Evolutionary conservation across 2,888 invertebrate genomes (phyloP), one percentile per base, ranked within the genome.

Genomic region (Conomelus anceps): DNA sequence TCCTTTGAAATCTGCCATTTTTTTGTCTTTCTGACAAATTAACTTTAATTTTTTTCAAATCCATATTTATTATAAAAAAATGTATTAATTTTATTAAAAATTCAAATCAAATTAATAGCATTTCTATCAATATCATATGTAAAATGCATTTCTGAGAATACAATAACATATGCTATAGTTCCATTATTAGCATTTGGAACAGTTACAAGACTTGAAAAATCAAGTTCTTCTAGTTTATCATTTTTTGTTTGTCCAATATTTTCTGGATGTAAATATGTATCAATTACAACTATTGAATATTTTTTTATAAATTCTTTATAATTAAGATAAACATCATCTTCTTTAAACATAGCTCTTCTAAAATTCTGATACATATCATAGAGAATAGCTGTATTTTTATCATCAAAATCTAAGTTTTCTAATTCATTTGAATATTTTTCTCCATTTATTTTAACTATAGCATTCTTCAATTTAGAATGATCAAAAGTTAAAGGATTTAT

Each of bases 211-310:
- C 20, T 86, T n/a, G 23, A 4, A 22, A 86, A 86, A 22, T 86
- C 86, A 20, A 86, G 86, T 22, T 86, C 86, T n/a, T 13, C 22
- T 85, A 22, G 85, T 85, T 22, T 85, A 22, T 85, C 85, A 22
- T 24, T 87, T 22, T 24, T 87, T 22, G 87, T 11, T 24, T 34
- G 20, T 87, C 29, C 22, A 87, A 23, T 7, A 22, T 22, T 7
- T 26, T 87, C n/a, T 87, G 22, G n/a, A n/a, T n/a, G n/a, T n/a
- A n/a, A n/a, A n/a, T n/a, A n/a, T n/a, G n/a, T n/a, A n/a, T n/a
- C n/a, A n/a, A 87, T 87, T 34, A 87, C 87, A 22, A 87, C 34
- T 34, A 87, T 26, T 34, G 88, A 29, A 34, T 88, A 88, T 4
- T 22, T 20, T 22, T 34, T 34, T 6, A 84, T 84, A 22, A 84